These are phyloP conservation scores for Noctua fimbriata DNA, from an alignment of 2,888 invertebrate species.

Conservation along the genomic window DNA sequence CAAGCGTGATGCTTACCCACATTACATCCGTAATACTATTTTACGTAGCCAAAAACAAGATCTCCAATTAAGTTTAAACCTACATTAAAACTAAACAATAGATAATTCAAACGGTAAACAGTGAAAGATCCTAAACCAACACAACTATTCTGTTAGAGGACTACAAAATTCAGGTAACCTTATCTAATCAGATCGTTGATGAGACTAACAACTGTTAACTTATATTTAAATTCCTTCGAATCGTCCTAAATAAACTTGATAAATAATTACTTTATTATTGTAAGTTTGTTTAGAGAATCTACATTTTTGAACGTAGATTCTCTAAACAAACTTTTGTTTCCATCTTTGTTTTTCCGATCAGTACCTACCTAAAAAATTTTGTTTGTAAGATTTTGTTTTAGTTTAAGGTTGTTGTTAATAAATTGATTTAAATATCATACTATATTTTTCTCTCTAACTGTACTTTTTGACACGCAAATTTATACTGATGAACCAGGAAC, in stretches of 20 bases:
- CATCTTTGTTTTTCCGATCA: constrained; percentile 2
- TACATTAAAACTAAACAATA: constrained; percentile 60
- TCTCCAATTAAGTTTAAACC: constrained; percentile 27
- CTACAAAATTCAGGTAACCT: constrained; percentile 64
- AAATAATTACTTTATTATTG: constrained; percentile 45
- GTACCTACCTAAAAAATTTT: not conserved
- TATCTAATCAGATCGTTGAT: constrained; percentile 66
- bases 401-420: too few relatives aligned
- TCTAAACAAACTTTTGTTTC: constrained; percentile 12
- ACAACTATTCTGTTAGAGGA: constrained; percentile 58
- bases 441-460: too few relatives aligned
- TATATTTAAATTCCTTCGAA: constrained; percentile 61
- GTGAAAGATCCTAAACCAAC: constrained; percentile 61
- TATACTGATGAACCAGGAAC: too few relatives aligned
- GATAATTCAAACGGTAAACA: constrained; percentile 54
- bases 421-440: too few relatives aligned
- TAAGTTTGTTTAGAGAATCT: constrained; percentile 17
- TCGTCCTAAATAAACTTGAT: constrained; percentile 59
- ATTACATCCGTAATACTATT: not conserved
- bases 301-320: not conserved
- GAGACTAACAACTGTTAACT: constrained; percentile 55
- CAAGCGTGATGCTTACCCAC: not conserved
- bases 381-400: too few relatives aligned
- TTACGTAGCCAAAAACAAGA: constrained; percentile 27
- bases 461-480: too few relatives aligned